Evolutionary conservation across 1,140 invertebrate species (phyloP).

Genomic region (Sipha flava): DNA sequence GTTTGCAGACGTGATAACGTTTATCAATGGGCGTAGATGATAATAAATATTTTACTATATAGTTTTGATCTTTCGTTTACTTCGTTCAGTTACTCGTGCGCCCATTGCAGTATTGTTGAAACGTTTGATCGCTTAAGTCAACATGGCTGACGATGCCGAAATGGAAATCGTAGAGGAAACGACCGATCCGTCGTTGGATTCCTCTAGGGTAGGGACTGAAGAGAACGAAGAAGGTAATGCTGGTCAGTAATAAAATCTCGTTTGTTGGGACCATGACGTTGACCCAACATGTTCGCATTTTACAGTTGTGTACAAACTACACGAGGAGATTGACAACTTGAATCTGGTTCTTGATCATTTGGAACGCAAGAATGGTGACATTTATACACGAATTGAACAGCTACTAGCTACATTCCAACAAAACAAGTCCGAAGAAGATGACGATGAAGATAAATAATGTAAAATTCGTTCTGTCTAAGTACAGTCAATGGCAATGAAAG

Average conservation of each 20-base stretch:
- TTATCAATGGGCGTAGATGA: no score
- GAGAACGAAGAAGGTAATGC: background rate
- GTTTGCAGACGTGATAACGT: no score
- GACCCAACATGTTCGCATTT: background rate
- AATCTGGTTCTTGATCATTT: slow-evolving; percentile 14
- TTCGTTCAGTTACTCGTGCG: no score
- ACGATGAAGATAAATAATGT: no score
- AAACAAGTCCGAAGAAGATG: background rate
- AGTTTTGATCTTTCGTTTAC: no score
- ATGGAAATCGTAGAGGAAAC: background rate
- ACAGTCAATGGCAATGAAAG: no score
- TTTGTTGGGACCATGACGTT: background rate
- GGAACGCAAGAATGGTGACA: slow-evolving; percentile 12
- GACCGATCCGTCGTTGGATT: background rate
- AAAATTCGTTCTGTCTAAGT: no score
- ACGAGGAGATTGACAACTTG: slow-evolving; percentile 10
- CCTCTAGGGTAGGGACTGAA: background rate
- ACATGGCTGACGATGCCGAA: background rate
- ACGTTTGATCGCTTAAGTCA: no score
- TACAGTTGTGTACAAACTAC: background rate
- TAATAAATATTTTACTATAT: no score
- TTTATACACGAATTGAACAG: background rate
- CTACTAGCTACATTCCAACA: background rate
- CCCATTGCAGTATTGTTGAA: no score
- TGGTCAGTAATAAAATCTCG: background rate